Percentiles rank a stretch among this genome's conserved stretches.
Conservation (phyloP, 1,140 invertebrate species). For the Achatina immaculata region DNA sequence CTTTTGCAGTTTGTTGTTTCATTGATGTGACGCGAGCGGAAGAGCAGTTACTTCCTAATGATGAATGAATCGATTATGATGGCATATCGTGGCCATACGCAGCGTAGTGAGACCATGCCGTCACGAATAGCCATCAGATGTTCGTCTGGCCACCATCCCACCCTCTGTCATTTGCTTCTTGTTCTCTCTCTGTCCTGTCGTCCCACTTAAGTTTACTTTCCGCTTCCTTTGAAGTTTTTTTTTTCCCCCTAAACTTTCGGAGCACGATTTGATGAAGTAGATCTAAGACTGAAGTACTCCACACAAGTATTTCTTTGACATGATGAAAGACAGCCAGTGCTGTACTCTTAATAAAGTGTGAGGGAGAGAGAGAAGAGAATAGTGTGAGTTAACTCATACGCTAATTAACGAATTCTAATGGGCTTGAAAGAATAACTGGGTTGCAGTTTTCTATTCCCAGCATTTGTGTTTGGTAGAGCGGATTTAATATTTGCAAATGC, state of each 20-base stretch:
- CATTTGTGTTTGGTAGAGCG: too few relatives aligned
- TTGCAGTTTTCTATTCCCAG: too few relatives aligned
- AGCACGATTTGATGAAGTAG: background rate
- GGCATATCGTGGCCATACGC: background rate
- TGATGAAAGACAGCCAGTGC: background rate
- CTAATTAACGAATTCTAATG: too few relatives aligned
- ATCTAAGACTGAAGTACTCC: background rate
- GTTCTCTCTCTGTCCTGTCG: background rate
- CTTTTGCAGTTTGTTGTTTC: too few relatives aligned
- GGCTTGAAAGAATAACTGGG: too few relatives aligned
- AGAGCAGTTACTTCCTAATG: too few relatives aligned
- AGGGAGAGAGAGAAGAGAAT: too few relatives aligned
- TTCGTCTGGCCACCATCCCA: background rate
- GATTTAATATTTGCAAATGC: too few relatives aligned
- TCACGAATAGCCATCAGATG: background rate
- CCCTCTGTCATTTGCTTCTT: background rate
- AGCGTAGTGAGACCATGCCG: background rate
- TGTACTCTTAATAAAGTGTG: too few relatives aligned
- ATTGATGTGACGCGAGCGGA: too few relatives aligned
- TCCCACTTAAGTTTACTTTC: background rate
- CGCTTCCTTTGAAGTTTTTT: background rate
- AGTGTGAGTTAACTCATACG: too few relatives aligned
- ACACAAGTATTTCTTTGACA: background rate
- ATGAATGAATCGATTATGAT: background rate
- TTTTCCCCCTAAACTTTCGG: too few relatives aligned